Evolutionary conservation across 2,797 vertebrate species (phyloP).

Genomic region (Hirundo rustica): DNA sequence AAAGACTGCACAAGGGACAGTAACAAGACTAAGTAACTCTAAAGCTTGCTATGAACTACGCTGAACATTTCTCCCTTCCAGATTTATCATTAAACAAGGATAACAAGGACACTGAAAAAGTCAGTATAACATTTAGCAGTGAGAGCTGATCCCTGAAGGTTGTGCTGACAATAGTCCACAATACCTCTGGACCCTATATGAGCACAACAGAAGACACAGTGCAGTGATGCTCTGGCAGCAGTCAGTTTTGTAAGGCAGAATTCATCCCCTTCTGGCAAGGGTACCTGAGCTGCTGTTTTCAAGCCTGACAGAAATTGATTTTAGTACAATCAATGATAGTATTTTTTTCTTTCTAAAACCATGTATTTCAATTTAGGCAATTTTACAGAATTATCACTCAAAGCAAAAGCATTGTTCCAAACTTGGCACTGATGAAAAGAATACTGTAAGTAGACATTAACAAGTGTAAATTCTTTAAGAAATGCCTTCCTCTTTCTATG

Average conservation of each 20-base stretch:
- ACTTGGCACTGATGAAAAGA: neutral
- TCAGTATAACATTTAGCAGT: neutral
- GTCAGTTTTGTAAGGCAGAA: neutral
- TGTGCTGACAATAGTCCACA: neutral
- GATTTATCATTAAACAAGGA: rapidly evolving
- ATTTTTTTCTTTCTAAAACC: neutral
- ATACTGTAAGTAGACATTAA: neutral
- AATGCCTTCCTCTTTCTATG: neutral
- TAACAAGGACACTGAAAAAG: neutral
- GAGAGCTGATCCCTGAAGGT: neutral
- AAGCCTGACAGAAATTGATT: neutral
- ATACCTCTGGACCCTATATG: neutral
- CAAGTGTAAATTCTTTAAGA: neutral
- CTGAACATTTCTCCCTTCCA: neutral
- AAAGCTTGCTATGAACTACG: neutral
- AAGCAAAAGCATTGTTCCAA: neutral
- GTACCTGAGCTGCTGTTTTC: neutral
- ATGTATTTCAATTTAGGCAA: neutral
- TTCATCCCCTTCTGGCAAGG: neutral
- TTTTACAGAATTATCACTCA: neutral
- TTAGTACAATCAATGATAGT: neutral
- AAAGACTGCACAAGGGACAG: neutral
- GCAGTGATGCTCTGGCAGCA: neutral
- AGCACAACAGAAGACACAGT: neutral
- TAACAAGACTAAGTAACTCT: neutral